Base-by-base conservation (phyloP, 1,140 invertebrate species). In the Cotesia glomerata region DNA sequence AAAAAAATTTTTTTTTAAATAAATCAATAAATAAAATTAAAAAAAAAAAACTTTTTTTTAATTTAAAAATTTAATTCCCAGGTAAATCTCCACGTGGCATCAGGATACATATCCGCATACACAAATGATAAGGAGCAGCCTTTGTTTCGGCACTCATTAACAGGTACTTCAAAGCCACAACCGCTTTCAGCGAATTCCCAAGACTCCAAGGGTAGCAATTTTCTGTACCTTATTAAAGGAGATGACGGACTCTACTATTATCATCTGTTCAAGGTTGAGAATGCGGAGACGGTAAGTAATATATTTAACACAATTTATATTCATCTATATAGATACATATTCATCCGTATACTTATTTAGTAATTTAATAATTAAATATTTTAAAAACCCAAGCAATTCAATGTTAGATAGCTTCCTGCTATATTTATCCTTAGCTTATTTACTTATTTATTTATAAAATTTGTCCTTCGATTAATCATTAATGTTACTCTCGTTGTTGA, bases 211-310 rank as follows among this genome's bases (percentile, higher is more conserved):
- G 76, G 76, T 36, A 77, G 78, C 5, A 81, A 77, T 72, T 85
- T 85, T 62, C 75, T 85, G 5, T 84, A 85, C 64, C 79, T 80
- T 66, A 77, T 84, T 51, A 84, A 83, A 75, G 82, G 79, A 2
- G 79, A 85, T 5, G 82, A 85, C 64, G 80, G 80, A 7, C 75
- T 79, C 3, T 85, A 81, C 67, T 79, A 82, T 63, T 85, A 78
- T 77, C 80, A 85, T 66, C 76, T 85, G 8, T 85, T 82, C 63
- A 79, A 75, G 67, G 80, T 81, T 34, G 82, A 82, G 72, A 79
- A 85, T 68, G 73, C 76, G 1, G 77, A 79, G 36, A 79, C 78
- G 66, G 83, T 84, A 66, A 84, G 77, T 77, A 49, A n/a, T 16
- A 63, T 68, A 69, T 58, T 13, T 49, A 71, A 14, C 26, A 51